These are phyloP conservation scores for Vulpes lagopus DNA, from an alignment of 2,113 vertebrate genomes.

Conservation along the genomic window DNA sequence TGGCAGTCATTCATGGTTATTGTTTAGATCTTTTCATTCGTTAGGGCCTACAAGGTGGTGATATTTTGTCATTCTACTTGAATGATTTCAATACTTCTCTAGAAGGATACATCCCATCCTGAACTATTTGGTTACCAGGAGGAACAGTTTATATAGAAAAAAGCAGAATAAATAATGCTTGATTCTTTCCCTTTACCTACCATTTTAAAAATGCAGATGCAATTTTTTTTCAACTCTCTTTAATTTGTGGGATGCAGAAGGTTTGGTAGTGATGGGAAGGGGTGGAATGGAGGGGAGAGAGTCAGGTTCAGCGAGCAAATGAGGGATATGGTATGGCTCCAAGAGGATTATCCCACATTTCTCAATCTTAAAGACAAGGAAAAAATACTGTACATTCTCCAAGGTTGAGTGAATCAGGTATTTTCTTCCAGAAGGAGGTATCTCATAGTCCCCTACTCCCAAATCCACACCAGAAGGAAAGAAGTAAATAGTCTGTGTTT, in stretches of 20 bases:
- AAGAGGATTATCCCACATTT: background rate
- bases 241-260: background rate
- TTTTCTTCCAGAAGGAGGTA: background rate
- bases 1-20: background rate
- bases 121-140: background rate
- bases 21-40: background rate
- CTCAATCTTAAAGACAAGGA: background rate
- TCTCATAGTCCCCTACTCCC: background rate
- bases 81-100: background rate
- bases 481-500: background rate
- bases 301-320: too few species aligned
- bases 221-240: background rate
- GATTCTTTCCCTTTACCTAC: background rate
- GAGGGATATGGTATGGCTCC: accelerated
- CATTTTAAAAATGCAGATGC: background rate
- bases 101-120: background rate
- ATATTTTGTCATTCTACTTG: background rate
- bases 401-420: background rate
- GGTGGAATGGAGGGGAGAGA: background rate
- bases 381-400: background rate
- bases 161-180: background rate
- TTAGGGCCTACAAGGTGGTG: background rate
- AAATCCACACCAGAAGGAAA: background rate
- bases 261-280: background rate
- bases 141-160: background rate